Base-by-base conservation (phyloP, 2,797 vertebrate species). In the Peromyscus melanophrys region DNA sequence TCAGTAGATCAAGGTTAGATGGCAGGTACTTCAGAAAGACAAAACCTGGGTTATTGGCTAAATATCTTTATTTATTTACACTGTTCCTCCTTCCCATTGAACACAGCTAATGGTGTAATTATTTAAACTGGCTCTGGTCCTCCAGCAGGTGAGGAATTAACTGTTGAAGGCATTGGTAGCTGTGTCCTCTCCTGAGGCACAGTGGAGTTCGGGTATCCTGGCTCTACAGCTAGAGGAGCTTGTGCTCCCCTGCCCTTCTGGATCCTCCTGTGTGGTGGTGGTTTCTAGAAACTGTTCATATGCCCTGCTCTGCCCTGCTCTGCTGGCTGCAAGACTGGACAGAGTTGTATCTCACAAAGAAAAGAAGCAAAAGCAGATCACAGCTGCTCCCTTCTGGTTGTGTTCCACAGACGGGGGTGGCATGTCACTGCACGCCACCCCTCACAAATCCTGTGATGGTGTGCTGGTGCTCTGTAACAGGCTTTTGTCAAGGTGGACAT, bases 401-500 rank as follows among this genome's bases (percentile, higher is more conserved):
- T 65, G 65, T 37, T 65, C 67, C n/a, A 90, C 2, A 90, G 52
- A 84, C 89, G 59, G 81, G 90, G 55, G 83, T 27, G 11, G 85
- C 77, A 63, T 13, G n/a, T 71, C 91, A 87, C 77, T 94, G 10
- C 63, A 84, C 46, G 5, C 40, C n/a, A 0, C 25, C 71, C 46
- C 75, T 90, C 65, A 4, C n/a, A 83, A 61, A 75, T 71, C 63
- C 76, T 55, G 9, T 86, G 90, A 83, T 69, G 13, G 73, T 23
- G 5, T 82, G 31, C 40, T 55, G n/a, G 34, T 88, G 63, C 91
- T 80, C 82, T 52, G 94, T 88, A 94, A 77, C 23, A 75, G 80
- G 63, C 46, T 96, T 88, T 77, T 92, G 80, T 96, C 90, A n/a
- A 92, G 83, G 59, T 88, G 49, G 89, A 85, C 31, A 52, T 19